Conservation (phyloP, 2,113 vertebrate genomes). For the Catagonus wagneri region DNA sequence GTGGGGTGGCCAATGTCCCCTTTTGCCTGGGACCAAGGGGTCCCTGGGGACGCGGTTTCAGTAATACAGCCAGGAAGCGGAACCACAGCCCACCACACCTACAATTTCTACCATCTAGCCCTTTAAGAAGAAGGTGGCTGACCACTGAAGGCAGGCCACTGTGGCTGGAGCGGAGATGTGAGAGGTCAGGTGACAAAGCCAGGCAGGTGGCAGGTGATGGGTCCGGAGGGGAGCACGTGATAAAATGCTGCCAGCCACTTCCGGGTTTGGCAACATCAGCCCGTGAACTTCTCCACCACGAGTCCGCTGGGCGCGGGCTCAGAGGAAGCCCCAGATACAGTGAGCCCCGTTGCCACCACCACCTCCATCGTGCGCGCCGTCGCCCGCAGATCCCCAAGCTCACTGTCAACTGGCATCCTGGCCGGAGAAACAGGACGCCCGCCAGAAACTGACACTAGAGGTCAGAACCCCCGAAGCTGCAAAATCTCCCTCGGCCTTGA, state of each 20-base stretch:
- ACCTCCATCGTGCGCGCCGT: accelerated
- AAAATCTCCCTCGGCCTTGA: neutral
- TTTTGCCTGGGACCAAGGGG: neutral
- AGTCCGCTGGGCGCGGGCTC: accelerated
- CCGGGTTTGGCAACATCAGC: accelerated
- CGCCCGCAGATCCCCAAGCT: too few relatives aligned
- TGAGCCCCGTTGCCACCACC: accelerated
- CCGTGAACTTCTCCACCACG: accelerated
- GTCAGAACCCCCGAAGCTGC: neutral
- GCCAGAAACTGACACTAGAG: neutral
- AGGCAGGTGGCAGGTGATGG: neutral
- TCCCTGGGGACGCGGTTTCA: neutral
- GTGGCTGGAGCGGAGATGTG: neutral
- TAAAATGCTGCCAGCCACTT: accelerated
- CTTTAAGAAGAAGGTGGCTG: neutral
- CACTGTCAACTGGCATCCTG: neutral
- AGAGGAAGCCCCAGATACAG: neutral
- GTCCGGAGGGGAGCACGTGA: accelerated
- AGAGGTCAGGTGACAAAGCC: neutral
- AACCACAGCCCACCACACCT: neutral
- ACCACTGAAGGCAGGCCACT: neutral
- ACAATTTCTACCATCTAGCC: neutral
- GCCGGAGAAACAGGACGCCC: accelerated
- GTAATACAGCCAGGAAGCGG: neutral
- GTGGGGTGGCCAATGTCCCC: accelerated